Conservation (phyloP, 1,140 invertebrate species). For the Leptopilina clavipes region DNA sequence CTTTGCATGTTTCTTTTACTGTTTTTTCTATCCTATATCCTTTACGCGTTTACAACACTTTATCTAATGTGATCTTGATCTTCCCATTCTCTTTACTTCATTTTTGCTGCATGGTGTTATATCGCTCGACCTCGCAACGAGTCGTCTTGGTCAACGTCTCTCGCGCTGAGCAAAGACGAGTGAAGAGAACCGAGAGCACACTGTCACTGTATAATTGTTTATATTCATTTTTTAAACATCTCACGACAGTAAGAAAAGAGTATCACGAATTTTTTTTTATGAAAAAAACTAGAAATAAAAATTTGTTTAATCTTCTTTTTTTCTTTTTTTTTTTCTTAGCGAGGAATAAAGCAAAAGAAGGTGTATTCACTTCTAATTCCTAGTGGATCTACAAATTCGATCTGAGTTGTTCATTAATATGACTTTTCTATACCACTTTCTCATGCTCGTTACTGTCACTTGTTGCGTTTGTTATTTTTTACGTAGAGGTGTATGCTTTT, state of each 20-base stretch:
- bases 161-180: conserved; percentile 50
- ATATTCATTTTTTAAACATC: conserved; percentile 13
- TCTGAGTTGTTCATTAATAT: conserved; percentile 35
- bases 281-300: conserved; percentile 52
- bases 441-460: conserved; percentile 26
- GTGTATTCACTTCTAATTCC: conserved; percentile 43
- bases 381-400: conserved; percentile 18
- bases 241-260: conserved; percentile 47
- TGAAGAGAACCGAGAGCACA: conserved; percentile 53
- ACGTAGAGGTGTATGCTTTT: conserved; percentile 27
- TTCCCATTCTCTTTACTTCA: conserved; percentile 66
- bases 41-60: conserved; percentile 65
- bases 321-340: conserved; percentile 48
- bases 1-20: conserved; percentile 66
- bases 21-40: conserved; percentile 60
- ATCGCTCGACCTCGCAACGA: conserved; percentile 50
- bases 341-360: conserved; percentile 53
- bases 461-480: conserved; percentile 33
- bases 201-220: conserved; percentile 38
- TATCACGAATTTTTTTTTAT: conserved; percentile 38
- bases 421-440: conserved; percentile 34
- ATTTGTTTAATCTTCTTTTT: conserved; percentile 37
- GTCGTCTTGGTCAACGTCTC: conserved; percentile 52
- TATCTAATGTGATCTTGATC: conserved; percentile 65
- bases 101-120: conserved; percentile 62